Evolutionary conservation across 1,140 invertebrate genomes (phyloP).

Genomic region (Charaxes varanes): DNA sequence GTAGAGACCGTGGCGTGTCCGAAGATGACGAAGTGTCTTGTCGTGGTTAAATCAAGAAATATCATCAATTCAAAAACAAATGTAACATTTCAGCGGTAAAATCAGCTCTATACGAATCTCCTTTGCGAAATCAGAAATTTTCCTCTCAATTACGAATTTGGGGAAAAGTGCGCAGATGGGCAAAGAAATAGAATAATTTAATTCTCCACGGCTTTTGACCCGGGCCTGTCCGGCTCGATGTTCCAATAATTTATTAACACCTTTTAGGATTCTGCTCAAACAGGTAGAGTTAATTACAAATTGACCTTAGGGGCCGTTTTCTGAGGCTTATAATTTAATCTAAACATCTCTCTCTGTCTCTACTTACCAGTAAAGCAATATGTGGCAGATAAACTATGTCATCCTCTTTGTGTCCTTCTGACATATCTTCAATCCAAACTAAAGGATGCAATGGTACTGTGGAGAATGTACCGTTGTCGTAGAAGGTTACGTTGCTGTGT

Average conservation of each 20-base stretch:
- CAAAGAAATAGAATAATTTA: conserved; percentile 44
- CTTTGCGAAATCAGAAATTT: conserved; percentile 27
- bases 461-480: conserved; percentile 83
- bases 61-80: not conserved
- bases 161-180: conserved; percentile 36
- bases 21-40: not conserved
- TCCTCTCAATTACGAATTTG: conserved; percentile 44
- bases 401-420: conserved; percentile 81
- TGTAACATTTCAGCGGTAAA: not conserved
- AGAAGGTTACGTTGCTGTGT: conserved; percentile 82
- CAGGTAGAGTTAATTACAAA: not conserved
- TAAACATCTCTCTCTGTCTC: too few relatives aligned
- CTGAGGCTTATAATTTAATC: too few relatives aligned
- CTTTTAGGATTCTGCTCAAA: not conserved
- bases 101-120: conserved; percentile 2
- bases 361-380: conserved; percentile 91
- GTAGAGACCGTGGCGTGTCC: not conserved
- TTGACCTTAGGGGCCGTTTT: too few relatives aligned
- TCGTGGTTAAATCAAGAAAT: too few relatives aligned
- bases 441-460: conserved; percentile 81
- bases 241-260: conserved; percentile 33
- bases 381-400: conserved; percentile 89
- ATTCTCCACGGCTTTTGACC: conserved; percentile 35
- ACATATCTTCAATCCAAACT: conserved; percentile 81
- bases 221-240: conserved; percentile 17